Conservation (phyloP, 2,113 vertebrate species). For the Gymnogyps californianus region DNA sequence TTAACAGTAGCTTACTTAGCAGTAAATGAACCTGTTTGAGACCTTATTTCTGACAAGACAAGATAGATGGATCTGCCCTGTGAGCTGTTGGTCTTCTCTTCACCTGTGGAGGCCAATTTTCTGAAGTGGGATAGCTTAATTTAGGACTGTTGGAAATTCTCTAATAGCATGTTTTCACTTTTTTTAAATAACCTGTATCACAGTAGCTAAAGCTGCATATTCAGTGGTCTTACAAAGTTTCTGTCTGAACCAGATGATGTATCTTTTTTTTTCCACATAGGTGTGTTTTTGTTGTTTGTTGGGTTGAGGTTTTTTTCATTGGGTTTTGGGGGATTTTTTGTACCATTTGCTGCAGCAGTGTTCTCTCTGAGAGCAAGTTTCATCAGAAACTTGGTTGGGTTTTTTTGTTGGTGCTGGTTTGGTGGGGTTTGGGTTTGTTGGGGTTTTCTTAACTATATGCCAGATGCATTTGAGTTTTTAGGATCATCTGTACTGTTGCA, state of each 20-base stretch:
- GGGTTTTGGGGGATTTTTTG: neutral
- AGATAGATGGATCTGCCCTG: neutral
- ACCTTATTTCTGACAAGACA: neutral
- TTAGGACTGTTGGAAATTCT: neutral
- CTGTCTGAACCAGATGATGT: neutral
- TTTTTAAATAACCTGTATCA: neutral
- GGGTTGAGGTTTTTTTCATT: neutral
- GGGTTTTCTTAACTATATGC: neutral
- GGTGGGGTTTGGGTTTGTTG: neutral
- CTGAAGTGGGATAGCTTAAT: neutral
- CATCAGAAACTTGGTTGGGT: rapidly evolving
- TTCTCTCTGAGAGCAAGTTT: neutral
- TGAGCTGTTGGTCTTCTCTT: neutral
- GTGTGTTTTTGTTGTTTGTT: neutral
- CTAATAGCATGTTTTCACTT: neutral
- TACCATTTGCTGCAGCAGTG: neutral
- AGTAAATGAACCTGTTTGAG: neutral
- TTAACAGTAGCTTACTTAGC: neutral
- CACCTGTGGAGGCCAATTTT: neutral
- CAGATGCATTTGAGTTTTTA: neutral
- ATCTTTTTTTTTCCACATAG: too few species aligned
- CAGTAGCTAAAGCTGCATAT: neutral
- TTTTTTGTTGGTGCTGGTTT: neutral
- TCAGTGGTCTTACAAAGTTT: neutral
- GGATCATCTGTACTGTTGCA: neutral